Conservation (phyloP, 2,797 vertebrate species). For the Chiroxiphia lanceolata region DNA sequence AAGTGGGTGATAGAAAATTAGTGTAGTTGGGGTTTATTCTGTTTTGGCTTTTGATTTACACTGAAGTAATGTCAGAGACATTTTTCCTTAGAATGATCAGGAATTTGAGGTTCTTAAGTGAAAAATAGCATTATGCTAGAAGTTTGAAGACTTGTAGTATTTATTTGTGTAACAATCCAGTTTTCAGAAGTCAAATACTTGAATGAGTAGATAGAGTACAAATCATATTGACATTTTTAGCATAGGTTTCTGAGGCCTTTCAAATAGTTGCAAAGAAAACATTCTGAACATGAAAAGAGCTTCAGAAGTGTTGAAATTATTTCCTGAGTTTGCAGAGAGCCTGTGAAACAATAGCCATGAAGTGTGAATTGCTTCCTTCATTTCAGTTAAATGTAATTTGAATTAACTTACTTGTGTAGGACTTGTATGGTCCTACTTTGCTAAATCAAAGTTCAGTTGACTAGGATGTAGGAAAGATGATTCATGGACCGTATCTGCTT, state of each 20-base stretch:
- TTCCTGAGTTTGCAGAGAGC: constrained; percentile 46
- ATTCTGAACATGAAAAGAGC: constrained; percentile 26
- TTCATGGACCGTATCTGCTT: neutral
- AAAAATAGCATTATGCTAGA: neutral
- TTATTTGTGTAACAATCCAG: neutral
- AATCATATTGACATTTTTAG: neutral
- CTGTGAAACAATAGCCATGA: constrained; percentile 55
- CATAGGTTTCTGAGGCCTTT: constrained; percentile 2
- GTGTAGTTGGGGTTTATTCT: neutral
- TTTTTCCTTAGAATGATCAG: neutral
- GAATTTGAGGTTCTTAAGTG: neutral
- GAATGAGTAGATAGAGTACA: neutral
- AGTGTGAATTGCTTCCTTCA: constrained; percentile 60
- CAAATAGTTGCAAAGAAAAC: constrained; percentile 31
- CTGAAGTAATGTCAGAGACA: neutral
- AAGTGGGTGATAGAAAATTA: neutral
- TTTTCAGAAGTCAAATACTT: neutral
- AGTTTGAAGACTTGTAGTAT: neutral
- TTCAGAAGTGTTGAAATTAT: constrained; percentile 59
- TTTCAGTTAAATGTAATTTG: constrained; percentile 32
- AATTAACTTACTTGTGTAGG: neutral
- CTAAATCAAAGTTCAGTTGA: neutral
- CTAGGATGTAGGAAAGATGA: neutral
- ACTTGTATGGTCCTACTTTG: neutral
- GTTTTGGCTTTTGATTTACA: neutral